A percentile compares a stretch with the other conserved stretches of the same genome.
phyloP scores from a whole-genome alignment of 1,140 invertebrate genomes.

The Diorhabda elongata region DNA sequence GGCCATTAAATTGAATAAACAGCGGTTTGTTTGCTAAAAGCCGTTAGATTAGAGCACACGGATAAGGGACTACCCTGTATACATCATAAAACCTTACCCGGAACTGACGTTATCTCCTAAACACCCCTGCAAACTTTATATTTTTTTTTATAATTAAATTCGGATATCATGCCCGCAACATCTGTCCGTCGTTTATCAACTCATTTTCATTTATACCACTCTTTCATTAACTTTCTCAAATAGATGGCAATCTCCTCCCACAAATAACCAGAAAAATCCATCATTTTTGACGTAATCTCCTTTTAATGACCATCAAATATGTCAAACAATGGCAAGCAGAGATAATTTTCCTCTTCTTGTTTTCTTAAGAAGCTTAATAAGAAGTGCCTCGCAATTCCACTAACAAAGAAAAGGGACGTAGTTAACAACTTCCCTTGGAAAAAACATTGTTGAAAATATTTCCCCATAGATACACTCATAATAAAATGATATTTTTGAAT shows the following conservation, averaged over 20 bases:
- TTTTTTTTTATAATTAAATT: not conserved
- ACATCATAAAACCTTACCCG: not conserved
- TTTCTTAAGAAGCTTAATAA: not conserved
- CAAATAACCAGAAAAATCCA: conserved; percentile 2
- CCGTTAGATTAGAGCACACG: not conserved
- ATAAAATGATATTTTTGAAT: too few relatives aligned
- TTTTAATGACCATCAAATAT: conserved; percentile 3
- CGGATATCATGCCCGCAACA: conserved; percentile 1
- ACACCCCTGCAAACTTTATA: not conserved
- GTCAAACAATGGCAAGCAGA: not conserved
- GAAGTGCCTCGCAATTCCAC: not conserved
- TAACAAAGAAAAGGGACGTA: not conserved
- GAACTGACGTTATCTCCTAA: not conserved
- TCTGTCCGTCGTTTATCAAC: not conserved
- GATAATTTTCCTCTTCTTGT: conserved; percentile 1
- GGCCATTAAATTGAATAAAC: too few relatives aligned
- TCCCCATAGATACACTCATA: too few relatives aligned
- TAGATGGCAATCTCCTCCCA: not conserved
- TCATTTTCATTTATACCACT: conserved; percentile 3
- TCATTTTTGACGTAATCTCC: not conserved
- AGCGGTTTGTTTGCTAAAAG: too few relatives aligned
- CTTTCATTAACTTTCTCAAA: conserved; percentile 2
- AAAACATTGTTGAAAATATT: too few relatives aligned
- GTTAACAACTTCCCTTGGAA: too few relatives aligned
- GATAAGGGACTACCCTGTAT: not conserved